A percentile compares a stretch with the other conserved stretches of the same genome.
Evolutionary conservation across 2,888 invertebrate genomes (phyloP).

Genomic region (Rosalia funebris): DNA sequence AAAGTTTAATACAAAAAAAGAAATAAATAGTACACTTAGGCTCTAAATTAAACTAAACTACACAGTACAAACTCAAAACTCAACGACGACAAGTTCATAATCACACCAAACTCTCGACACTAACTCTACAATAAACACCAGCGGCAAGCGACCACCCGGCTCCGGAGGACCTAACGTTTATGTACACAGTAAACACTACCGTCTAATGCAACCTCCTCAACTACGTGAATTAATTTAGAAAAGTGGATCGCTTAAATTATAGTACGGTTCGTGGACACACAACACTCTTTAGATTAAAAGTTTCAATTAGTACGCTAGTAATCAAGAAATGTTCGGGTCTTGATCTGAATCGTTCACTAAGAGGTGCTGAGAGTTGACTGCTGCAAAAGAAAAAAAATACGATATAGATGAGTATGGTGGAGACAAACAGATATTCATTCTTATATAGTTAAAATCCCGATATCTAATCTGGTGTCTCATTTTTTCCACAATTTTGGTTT

Average conservation of each 20-base stretch:
- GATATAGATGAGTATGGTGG: too few relatives aligned
- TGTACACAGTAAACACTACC: conserved; percentile 20
- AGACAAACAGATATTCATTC: too few relatives aligned
- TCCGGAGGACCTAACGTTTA: neutral
- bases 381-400: conserved; percentile 38
- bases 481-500: too few relatives aligned
- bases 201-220: neutral
- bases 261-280: conserved; percentile 26
- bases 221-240: conserved; percentile 24
- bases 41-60: neutral
- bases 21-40: neutral
- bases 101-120: neutral
- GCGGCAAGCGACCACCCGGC: neutral
- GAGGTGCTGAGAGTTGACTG: conserved; percentile 47
- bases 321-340: conserved; percentile 45
- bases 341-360: conserved; percentile 44
- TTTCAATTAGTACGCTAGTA: conserved; percentile 21
- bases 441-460: too few relatives aligned
- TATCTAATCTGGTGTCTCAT: too few relatives aligned
- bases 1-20: neutral
- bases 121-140: neutral
- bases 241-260: conserved; percentile 21
- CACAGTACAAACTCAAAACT: neutral
- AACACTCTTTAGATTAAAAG: conserved; percentile 23
- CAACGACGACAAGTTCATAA: neutral